Percentiles rank a stretch among this genome's conserved stretches.
phyloP scores from a whole-genome alignment of 2,113 vertebrate species.

The Pollimyrus isidori region DNA sequence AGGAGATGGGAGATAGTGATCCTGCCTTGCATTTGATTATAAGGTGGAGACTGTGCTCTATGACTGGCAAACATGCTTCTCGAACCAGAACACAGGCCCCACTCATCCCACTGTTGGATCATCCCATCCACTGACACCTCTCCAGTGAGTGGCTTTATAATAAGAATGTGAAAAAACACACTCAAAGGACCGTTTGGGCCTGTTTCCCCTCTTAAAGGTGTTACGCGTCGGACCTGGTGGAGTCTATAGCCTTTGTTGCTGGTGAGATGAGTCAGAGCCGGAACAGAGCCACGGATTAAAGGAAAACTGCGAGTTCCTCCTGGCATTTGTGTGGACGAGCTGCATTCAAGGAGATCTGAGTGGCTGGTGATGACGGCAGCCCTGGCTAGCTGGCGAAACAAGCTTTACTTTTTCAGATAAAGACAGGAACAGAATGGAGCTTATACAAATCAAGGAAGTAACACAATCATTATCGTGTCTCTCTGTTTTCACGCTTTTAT shows the following conservation, averaged over 20 bases:
- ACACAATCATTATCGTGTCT: constrained; percentile 10
- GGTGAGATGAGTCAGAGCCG: neutral
- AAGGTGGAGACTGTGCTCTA: neutral
- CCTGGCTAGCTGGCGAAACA: neutral
- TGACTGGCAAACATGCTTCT: neutral
- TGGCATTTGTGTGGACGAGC: neutral
- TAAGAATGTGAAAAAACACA: neutral
- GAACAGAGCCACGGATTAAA: neutral
- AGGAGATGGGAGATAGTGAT: neutral
- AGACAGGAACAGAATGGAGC: constrained; percentile 14
- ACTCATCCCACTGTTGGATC: neutral
- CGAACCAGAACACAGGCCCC: neutral
- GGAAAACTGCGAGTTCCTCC: neutral
- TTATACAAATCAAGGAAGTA: neutral
- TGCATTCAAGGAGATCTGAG: neutral
- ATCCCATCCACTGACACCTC: neutral
- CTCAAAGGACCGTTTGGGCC: neutral
- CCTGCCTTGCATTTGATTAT: neutral
- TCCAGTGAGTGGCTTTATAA: neutral
- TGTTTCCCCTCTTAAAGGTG: neutral
- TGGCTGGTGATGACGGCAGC: neutral
- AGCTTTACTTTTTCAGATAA: constrained; percentile 27
- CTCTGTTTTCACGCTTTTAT: neutral
- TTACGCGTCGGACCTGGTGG: constrained; percentile 22
- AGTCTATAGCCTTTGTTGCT: constrained; percentile 17